phyloP scores from a whole-genome alignment of 2,113 vertebrate species.

The Dipodomys ordii region DNA sequence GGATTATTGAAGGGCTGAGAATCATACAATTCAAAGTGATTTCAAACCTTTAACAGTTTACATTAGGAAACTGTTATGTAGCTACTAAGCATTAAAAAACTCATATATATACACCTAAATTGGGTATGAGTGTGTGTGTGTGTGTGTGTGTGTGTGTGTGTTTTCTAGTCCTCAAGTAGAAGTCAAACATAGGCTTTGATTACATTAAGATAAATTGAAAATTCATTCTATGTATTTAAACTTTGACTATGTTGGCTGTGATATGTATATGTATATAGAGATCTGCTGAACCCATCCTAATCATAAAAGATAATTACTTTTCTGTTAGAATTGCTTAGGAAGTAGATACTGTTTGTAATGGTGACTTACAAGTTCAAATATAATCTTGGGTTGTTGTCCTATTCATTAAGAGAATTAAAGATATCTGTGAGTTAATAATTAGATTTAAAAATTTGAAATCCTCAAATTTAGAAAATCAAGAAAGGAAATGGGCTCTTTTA shows the following conservation, averaged over 20 bases:
- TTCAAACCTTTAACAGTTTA: slow-evolving; percentile 64
- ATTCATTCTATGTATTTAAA: slow-evolving; percentile 59
- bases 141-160: not conserved
- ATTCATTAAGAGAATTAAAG: slow-evolving; percentile 59
- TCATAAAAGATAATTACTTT: slow-evolving; percentile 69
- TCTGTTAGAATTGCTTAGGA: slow-evolving; percentile 66
- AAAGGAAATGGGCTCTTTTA: not conserved
- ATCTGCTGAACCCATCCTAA: slow-evolving; percentile 60
- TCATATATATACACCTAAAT: slow-evolving; percentile 54
- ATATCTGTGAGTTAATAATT: not conserved
- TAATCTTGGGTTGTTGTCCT: slow-evolving; percentile 57
- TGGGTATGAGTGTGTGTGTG: not conserved
- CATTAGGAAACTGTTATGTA: slow-evolving; percentile 64
- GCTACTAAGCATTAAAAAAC: slow-evolving; percentile 59
- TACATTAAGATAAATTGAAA: slow-evolving; percentile 59
- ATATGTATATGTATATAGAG: slow-evolving; percentile 51
- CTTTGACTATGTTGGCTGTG: slow-evolving; percentile 50
- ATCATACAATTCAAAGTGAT: slow-evolving; percentile 53
- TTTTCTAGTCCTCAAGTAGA: slow-evolving; percentile 61
- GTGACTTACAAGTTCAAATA: slow-evolving; percentile 62
- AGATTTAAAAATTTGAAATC: slow-evolving; percentile 43
- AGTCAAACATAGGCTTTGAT: slow-evolving; percentile 61
- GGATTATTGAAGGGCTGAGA: slow-evolving; percentile 57
- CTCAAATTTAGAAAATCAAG: slow-evolving; percentile 24
- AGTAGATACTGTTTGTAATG: slow-evolving; percentile 58